phyloP scores from a whole-genome alignment of 2,888 invertebrate species.

The Dicyrtoma fusca region DNA sequence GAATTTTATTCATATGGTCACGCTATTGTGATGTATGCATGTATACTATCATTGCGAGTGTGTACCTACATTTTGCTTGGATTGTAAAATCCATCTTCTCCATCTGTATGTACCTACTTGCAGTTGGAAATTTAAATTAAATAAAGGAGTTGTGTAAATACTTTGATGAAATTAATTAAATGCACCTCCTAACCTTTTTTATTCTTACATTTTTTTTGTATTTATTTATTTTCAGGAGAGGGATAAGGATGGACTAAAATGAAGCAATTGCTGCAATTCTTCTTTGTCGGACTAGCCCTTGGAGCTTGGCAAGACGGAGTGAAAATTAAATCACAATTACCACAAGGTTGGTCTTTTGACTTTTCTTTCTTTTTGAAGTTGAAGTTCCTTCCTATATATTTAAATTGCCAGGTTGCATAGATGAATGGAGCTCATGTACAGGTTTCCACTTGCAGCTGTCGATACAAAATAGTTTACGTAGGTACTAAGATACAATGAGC shows the following conservation, averaged over 20 bases:
- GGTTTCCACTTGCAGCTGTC: no score
- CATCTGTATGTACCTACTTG: not conserved
- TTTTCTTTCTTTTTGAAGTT: conserved; percentile 3
- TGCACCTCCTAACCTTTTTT: conserved; percentile 24
- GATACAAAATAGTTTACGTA: no score
- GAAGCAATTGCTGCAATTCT: conserved; percentile 32
- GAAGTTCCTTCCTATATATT: no score
- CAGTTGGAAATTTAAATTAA: conserved; percentile 9
- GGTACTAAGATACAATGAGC: no score
- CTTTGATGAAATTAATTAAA: conserved; percentile 31
- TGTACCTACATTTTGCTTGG: no score
- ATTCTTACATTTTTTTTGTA: not conserved
- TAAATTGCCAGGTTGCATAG: no score
- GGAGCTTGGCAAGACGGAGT: conserved; percentile 52
- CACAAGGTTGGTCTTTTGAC: conserved; percentile 42
- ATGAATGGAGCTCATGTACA: no score
- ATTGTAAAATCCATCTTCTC: no score
- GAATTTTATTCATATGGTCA: no score
- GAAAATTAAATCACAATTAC: conserved; percentile 46
- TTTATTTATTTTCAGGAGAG: conserved; percentile 17
- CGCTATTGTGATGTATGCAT: no score
- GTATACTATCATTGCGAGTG: no score
- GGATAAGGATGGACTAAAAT: conserved; percentile 29
- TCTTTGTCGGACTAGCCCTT: conserved; percentile 45
- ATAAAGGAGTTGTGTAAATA: conserved; percentile 20